A percentile compares a stretch with the other conserved stretches of the same genome.
phyloP scores from a whole-genome alignment of 2,113 vertebrate genomes.

The Poicephalus gulielmi region DNA sequence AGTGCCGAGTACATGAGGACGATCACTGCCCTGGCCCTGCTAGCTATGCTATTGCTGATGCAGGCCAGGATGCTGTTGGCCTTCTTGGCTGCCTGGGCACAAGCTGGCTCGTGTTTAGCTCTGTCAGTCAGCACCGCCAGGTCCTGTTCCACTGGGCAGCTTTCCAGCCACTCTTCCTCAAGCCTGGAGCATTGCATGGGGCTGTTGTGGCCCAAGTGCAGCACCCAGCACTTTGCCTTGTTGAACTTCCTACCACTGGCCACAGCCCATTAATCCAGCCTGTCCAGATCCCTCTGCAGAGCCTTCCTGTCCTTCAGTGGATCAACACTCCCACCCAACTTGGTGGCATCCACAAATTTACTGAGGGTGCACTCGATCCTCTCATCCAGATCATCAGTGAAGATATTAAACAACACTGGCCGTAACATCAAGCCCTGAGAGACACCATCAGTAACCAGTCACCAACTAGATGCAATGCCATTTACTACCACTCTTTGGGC shows the following conservation, averaged over 20 bases:
- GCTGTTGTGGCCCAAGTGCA: background rate
- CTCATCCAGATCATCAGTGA: background rate
- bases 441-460: background rate
- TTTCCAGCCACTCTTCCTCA: background rate
- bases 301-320: background rate
- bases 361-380: background rate
- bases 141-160: background rate
- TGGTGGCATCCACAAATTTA: background rate
- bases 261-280: background rate
- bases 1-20: background rate
- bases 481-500: background rate
- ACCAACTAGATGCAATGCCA: background rate
- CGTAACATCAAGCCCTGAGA: background rate
- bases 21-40: background rate
- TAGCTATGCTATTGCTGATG: background rate
- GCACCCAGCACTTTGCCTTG: background rate
- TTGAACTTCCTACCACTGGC: background rate
- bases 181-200: background rate
- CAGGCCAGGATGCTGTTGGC: background rate
- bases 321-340: background rate
- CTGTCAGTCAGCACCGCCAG: background rate
- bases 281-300: background rate
- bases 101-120: background rate
- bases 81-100: background rate
- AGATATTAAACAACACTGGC: background rate